Base-by-base conservation (phyloP, 1,140 invertebrate genomes). In the Dreissena rostriformis region DNA sequence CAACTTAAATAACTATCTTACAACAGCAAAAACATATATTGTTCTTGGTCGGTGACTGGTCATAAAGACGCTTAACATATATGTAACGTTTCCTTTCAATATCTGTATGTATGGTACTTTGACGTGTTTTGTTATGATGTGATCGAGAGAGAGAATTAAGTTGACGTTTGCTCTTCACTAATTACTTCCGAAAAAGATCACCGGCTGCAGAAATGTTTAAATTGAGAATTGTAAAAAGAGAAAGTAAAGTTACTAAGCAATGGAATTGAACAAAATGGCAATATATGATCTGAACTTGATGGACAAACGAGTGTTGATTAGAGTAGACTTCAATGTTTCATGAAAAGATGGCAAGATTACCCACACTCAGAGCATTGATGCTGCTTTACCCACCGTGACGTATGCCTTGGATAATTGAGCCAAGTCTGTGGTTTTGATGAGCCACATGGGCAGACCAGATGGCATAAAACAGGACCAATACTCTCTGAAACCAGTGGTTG, bases 301-400 rank as follows among this genome's bases (percentile, higher is more conserved):
- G 71, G 94, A 89, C 6, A 95, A 95, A 89, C 89, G 94, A n/a
- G 93, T 94, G 53, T 84, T 94, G 15, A 94, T 94, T 26, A 98
- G 98, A 93, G 99, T 99, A 39, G 99, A 99, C 92, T 99, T 99
- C 94, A 99, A 99, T 95, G 98, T 99, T n/a, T 99, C 99, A 0
- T 94, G 99, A 85, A 99, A 99, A 94, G 98, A 98, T 88, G 98
- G 97, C 11, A 96, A 97, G 86, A 99, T 99, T 73, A 99, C 98
- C 0, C 99, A 99, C 92, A 99, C 98, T 90, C 99, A 99, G 65
- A 93, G 99, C 91, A 99, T 99, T 90, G 97, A 98, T 8, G 98
- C 98, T 82, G 98, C 99, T 8, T 91, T 99, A 68, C 98, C 99
- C 86, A 97, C 97, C 15, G 96, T 99, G 0, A 97, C 98, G 93